Conservation (phyloP, 2,888 invertebrate species). For the Andricus quercusramuli region DNA sequence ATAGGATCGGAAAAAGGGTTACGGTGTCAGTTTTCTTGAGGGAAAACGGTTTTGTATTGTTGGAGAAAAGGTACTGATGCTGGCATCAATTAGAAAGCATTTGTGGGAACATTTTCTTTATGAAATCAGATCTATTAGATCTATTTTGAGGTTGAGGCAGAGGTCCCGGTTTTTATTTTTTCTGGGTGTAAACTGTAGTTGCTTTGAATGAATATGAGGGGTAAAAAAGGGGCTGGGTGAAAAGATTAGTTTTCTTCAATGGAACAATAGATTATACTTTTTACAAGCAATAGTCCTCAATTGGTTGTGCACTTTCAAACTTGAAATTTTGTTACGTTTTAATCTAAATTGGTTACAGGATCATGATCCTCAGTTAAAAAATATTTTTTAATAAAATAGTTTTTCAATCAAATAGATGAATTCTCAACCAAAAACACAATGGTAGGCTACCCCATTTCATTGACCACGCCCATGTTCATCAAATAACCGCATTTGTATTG, state of each 20-base stretch:
- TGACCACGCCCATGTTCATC: too few species aligned
- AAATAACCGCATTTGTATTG: too few species aligned
- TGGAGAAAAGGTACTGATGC: constrained; percentile 8
- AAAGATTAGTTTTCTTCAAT: not conserved
- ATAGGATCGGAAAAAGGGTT: constrained; percentile 31
- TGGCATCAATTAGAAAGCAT: constrained; percentile 30
- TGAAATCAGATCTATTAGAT: not conserved
- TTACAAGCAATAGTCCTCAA: too few species aligned
- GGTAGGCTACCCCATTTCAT: too few species aligned
- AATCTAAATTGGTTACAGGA: too few species aligned
- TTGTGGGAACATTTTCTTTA: constrained; percentile 13
- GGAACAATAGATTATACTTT: too few species aligned
- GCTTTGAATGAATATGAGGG: not conserved
- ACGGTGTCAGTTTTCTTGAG: constrained; percentile 32
- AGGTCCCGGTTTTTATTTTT: not conserved
- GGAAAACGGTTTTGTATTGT: constrained; percentile 15
- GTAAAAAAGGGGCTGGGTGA: not conserved
- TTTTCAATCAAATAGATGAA: too few species aligned
- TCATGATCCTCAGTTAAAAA: too few species aligned
- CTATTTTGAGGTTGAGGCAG: not conserved
- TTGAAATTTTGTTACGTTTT: too few species aligned
- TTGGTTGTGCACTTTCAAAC: too few species aligned
- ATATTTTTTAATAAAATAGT: too few species aligned
- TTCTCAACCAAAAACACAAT: too few species aligned
- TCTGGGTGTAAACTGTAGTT: not conserved